Evolutionary conservation across 1,140 invertebrate species (phyloP).

Genomic region (Ganaspis sp.): DNA sequence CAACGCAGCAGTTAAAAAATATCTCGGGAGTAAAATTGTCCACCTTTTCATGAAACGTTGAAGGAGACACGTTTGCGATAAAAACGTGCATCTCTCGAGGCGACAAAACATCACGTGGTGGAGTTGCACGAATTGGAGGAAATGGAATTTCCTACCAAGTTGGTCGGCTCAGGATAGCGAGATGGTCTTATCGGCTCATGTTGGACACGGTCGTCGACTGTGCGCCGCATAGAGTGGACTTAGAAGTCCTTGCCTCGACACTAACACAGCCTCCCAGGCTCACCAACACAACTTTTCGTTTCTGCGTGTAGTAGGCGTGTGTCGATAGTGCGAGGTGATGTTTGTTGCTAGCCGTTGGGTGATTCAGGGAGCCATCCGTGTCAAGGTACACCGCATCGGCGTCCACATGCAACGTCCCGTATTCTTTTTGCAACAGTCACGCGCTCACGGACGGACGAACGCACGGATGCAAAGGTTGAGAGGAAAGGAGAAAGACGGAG

Average conservation of each 20-base stretch:
- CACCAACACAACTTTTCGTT: constrained; percentile 35
- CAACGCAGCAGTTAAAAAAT: no score
- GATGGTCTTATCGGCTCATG: constrained; percentile 67
- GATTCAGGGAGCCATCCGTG: constrained; percentile 77
- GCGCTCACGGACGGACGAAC: constrained; percentile 45
- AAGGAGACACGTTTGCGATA: constrained; percentile 20
- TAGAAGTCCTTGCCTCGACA: constrained; percentile 31
- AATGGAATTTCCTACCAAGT: constrained; percentile 68
- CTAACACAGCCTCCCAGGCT: not conserved
- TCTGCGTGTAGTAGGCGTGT: constrained; percentile 69
- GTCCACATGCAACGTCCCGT: constrained; percentile 71
- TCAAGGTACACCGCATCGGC: constrained; percentile 76
- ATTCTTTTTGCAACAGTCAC: constrained; percentile 65
- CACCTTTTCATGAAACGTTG: not conserved
- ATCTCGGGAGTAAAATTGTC: not conserved
- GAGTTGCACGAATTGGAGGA: constrained; percentile 61
- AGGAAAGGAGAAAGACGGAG: not conserved
- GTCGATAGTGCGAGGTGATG: constrained; percentile 72
- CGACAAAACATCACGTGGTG: constrained; percentile 49
- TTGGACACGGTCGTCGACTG: constrained; percentile 56
- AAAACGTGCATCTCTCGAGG: constrained; percentile 44
- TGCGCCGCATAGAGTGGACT: constrained; percentile 36
- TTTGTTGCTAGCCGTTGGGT: constrained; percentile 71
- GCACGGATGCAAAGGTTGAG: constrained; percentile 12
- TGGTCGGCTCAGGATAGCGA: constrained; percentile 55